phyloP scores from a whole-genome alignment of 2,113 vertebrate species.

The Marcusenius ussheri region DNA sequence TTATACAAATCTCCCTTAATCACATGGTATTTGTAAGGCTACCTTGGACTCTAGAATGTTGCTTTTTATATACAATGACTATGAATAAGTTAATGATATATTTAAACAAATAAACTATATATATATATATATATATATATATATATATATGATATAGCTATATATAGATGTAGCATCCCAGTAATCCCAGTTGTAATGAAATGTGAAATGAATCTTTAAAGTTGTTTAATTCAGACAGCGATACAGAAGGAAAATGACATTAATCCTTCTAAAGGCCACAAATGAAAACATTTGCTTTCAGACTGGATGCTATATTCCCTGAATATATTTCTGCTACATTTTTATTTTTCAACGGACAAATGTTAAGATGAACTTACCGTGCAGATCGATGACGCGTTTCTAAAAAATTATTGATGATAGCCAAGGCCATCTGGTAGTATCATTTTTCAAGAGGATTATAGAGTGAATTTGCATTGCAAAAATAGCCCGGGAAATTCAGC shows the following conservation, averaged over 20 bases:
- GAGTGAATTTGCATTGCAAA: slow-evolving; percentile 47
- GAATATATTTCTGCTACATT: not conserved
- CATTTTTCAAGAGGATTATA: slow-evolving; percentile 50
- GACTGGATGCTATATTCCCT: not conserved
- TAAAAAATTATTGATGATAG: slow-evolving; percentile 38
- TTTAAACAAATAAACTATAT: not conserved
- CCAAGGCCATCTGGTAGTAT: slow-evolving; percentile 45
- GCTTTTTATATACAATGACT: not conserved
- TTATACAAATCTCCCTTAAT: not conserved
- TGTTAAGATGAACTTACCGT: not conserved
- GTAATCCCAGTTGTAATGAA: not conserved
- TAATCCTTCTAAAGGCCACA: not conserved
- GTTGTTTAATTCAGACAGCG: not conserved
- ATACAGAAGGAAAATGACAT: not conserved
- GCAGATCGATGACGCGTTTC: slow-evolving; percentile 24
- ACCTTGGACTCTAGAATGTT: not conserved
- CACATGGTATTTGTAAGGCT: not conserved
- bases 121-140: not conserved
- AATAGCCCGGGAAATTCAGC: slow-evolving; percentile 57
- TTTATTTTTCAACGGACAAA: not conserved
- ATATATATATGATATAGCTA: not conserved
- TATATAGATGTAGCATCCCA: not conserved
- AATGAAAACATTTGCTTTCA: not conserved
- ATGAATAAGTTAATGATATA: not conserved
- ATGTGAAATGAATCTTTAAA: not conserved